These are phyloP conservation scores for Brachionus koreanus DNA, from an alignment of 1,140 invertebrate species.

Conservation along the genomic window DNA sequence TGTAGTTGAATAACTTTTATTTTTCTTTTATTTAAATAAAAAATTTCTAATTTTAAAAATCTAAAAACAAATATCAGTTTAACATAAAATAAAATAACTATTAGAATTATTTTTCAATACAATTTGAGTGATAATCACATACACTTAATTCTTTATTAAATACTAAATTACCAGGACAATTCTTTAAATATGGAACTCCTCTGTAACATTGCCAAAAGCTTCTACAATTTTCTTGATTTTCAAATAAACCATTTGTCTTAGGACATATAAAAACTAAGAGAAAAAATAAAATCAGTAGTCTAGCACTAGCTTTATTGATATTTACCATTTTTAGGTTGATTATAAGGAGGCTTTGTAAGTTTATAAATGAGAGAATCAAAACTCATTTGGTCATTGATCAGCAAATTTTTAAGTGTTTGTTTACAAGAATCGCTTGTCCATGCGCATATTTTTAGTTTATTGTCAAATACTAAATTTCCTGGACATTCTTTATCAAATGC, in stretches of 20 bases:
- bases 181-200: neutral
- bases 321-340: neutral
- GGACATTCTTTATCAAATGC: conserved; percentile 6
- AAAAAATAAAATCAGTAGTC: neutral
- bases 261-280: conserved; percentile 5
- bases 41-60: neutral
- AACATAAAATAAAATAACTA: neutral
- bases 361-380: neutral
- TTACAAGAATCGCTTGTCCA: conserved; percentile 8
- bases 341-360: neutral
- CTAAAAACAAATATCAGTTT: neutral
- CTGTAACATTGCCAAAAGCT: neutral
- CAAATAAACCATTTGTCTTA: neutral
- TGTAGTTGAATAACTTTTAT: neutral
- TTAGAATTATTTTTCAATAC: neutral
- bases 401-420: neutral
- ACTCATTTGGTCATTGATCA: neutral
- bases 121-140: conserved; percentile 2
- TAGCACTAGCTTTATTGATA: neutral
- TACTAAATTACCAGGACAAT: neutral
- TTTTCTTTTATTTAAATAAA: neutral
- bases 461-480: neutral
- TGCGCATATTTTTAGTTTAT: neutral
- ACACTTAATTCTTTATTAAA: neutral
- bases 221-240: neutral